Evolutionary conservation across 2,113 vertebrate species (phyloP), one percentile per base, ranked within the genome.

Genomic region (Chaetodon trifascialis): DNA sequence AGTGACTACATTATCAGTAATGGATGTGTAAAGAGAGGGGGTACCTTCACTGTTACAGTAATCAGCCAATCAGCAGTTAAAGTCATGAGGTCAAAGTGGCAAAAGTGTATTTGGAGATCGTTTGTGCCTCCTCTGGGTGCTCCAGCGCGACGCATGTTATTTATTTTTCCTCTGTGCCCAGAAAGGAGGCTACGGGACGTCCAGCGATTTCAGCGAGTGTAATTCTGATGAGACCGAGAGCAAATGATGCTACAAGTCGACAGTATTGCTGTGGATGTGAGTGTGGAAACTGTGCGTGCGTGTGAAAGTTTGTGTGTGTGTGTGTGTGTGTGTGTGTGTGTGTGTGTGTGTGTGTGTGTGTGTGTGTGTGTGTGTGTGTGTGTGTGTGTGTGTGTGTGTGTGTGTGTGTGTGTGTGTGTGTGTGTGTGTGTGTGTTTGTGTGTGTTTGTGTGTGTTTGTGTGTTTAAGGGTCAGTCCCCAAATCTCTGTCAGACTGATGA

Each of bases 111-210:
- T 51, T 42, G 60, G 52, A 49, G 52, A 42, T 82, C 3, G n/a
- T 75, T 51, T 52, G 36, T 36, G 21, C 5, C 1, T 83, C 73
- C 55, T 67, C 63, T n/a, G 12, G 79, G 68, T 63, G 70, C 78
- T 84, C 62, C 34, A 30, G 11, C 15, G 0, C 2, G 25, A 59
- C 36, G n/a, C 42, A 0, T 66, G 30, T 89, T 85, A 91, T 93
- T 93, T 93, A 91, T 92, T 91, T 51, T 49, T 66, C 1, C 19
- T 80, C 69, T 68, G 74, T 65, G 68, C 23, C 7, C 40, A 66
- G 62, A 58, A 38, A 17, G 23, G 63, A 73, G 25, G 7, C 34
- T 40, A 15, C 11, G 23, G 40, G 49, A 51, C 34, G 67, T 58
- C 55, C 19, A 40, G 11, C 46, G 25, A 69, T 76, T 30, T 73